A percentile compares a stretch with the other conserved stretches of the same genome.
Conservation (phyloP, 2,888 invertebrate species). For the Aleiodes testaceus region DNA sequence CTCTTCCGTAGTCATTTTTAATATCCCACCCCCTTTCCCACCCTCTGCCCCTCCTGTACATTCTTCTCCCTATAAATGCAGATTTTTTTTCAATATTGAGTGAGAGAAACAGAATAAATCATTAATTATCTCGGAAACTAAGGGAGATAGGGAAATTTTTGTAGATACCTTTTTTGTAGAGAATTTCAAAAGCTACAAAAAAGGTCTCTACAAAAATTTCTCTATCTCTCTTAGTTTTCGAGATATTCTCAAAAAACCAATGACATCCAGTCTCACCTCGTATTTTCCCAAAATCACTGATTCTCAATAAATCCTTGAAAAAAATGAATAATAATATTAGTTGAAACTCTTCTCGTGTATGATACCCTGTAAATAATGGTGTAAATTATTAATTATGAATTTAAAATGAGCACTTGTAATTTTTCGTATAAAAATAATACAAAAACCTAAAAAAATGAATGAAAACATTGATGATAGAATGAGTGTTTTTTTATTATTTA, state of each 20-base stretch:
- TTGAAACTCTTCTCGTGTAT: conserved; percentile 54
- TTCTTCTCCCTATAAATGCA: background rate
- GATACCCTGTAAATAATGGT: conserved; percentile 61
- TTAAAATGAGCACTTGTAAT: conserved; percentile 61
- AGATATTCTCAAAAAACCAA: too few relatives aligned
- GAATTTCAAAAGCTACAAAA: too few relatives aligned
- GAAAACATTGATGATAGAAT: background rate
- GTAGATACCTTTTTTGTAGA: too few relatives aligned
- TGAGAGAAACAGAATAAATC: too few relatives aligned
- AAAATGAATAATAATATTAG: conserved; percentile 29
- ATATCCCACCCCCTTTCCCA: background rate
- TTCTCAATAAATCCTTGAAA: conserved; percentile 33
- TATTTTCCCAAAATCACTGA: conserved; percentile 38
- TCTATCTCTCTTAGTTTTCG: too few relatives aligned
- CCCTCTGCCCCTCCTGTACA: too few relatives aligned
- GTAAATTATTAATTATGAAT: conserved; percentile 65
- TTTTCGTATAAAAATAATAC: conserved; percentile 58
- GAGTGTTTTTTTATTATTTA: conserved; percentile 49
- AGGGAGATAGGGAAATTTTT: too few relatives aligned
- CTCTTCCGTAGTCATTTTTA: conserved; percentile 18
- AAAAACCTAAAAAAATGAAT: conserved; percentile 31
- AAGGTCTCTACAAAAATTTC: too few relatives aligned
- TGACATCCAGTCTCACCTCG: too few relatives aligned
- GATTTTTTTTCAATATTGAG: background rate
- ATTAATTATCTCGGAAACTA: too few relatives aligned